Base-by-base conservation (phyloP, 2,113 vertebrate species). In the Odontophorus gujanensis region DNA sequence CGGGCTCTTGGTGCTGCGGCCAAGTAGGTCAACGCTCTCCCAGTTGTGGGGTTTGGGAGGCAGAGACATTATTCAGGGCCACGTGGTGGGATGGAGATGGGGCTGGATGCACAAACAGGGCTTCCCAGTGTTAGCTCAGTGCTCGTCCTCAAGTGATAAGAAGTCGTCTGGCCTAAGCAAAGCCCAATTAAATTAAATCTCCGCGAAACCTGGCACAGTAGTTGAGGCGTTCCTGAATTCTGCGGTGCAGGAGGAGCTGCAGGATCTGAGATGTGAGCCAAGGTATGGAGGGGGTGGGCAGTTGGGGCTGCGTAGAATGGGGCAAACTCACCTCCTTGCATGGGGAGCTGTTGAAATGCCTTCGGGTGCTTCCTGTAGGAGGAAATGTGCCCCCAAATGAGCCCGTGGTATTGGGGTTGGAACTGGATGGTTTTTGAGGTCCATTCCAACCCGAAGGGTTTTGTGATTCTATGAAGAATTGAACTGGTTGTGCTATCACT, bases 1-100 rank as follows among this genome's bases (percentile, higher is more conserved):
- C 61, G 47, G 22, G 51, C 61, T 90, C 76, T 84, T 43, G 63
- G 12, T 0, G 0, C 26, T 93, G 16, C 73, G 75, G 77, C 91
- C 91, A 95, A 92, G 81, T 95, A 95, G 94, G 89, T 95, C 94
- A 90, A 57, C 20, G 34, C 78, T 92, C 78, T 93, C 94, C 89
- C 89, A 78, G 62, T 50, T n/a, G 94, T 15, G 25, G 1, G 0
- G n/a, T 43, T 89, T 48, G 66, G 86, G 81, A 86, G 89, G 24
- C 0, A 0, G 66, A 86, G 83, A 45, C 13, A 0, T 86, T 59
- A 59, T 59, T 74, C 7, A 0, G 47, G 77, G 77, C 3, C n/a
- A 38, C 40, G 30, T 32, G 55, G 53, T 58, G 85, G 85, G 42
- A 8, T 42, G 73, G 24, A 71, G 83, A 25, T 81, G 59, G 59